A percentile compares a stretch with the other conserved stretches of the same genome.
Evolutionary conservation across 2,888 invertebrate species (phyloP).

Genomic region (Tipula helvola): DNA sequence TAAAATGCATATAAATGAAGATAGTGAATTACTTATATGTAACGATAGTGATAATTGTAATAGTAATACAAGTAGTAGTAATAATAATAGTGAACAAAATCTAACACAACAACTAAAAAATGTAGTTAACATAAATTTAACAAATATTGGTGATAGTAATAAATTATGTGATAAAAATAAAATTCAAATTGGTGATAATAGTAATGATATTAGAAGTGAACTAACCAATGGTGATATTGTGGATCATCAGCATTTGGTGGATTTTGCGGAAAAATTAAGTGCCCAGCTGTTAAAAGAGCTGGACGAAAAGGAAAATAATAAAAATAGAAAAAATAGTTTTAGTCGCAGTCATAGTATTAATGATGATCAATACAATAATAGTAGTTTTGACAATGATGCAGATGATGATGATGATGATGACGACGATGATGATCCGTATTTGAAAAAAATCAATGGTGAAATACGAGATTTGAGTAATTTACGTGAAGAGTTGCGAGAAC

Average conservation of each 20-base stretch:
- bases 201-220: conserved; percentile 39
- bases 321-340: background rate
- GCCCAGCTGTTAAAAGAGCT: conserved; percentile 68
- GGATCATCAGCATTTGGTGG: conserved; percentile 55
- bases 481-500: conserved; percentile 32
- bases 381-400: conserved; percentile 10
- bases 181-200: conserved; percentile 17
- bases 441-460: conserved; percentile 22
- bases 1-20: background rate
- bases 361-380: conserved; percentile 15
- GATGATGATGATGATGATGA: conserved; percentile 22
- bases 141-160: background rate
- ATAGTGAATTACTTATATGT: background rate
- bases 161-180: background rate
- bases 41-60: background rate
- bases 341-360: conserved; percentile 19
- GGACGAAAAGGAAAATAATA: conserved; percentile 33
- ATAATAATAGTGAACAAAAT: conserved; percentile 13
- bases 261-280: conserved; percentile 71
- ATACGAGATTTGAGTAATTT: conserved; percentile 26
- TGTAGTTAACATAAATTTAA: conserved; percentile 8
- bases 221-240: conserved; percentile 45
- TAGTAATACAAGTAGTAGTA: conserved; percentile 5
- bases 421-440: conserved; percentile 15
- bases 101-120: conserved; percentile 6